These are phyloP conservation scores for Marmota flaviventris DNA, from an alignment of 2,113 vertebrate species.

Conservation along the genomic window DNA sequence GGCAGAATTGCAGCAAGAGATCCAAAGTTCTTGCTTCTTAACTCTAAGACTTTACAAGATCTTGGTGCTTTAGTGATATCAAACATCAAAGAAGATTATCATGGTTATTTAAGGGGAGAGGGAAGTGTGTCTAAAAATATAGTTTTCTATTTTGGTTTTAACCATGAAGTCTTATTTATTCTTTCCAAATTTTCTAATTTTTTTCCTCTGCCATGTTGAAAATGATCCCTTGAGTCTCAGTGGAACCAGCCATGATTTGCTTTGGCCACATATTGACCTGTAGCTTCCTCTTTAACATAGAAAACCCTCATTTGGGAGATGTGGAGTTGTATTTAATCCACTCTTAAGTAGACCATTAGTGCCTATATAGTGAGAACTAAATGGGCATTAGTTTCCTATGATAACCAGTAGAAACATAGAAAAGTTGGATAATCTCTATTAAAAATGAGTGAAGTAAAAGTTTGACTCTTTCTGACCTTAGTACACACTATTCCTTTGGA, in stretches of 20 bases:
- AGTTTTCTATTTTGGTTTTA: background rate
- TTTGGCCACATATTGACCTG: background rate
- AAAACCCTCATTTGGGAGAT: background rate
- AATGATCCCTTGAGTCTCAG: background rate
- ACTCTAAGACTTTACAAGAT: background rate
- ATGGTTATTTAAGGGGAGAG: background rate
- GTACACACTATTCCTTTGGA: background rate
- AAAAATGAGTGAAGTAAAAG: background rate
- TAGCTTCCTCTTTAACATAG: background rate
- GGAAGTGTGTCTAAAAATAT: background rate
- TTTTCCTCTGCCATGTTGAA: background rate
- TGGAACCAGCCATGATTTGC: background rate
- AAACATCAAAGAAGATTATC: background rate
- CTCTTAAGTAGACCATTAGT: background rate
- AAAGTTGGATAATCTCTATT: background rate
- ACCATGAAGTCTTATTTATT: background rate
- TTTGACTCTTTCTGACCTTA: conserved; percentile 17
- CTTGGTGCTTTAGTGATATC: background rate
- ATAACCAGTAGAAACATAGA: background rate
- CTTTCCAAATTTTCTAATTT: background rate
- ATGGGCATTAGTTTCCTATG: background rate
- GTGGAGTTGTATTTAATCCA: background rate
- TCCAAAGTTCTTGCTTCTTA: background rate
- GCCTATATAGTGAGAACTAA: background rate
- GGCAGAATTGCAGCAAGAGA: background rate